Evolutionary conservation across 2,113 vertebrate genomes (phyloP).

Genomic region (Chamaetylas fuelleborni): DNA sequence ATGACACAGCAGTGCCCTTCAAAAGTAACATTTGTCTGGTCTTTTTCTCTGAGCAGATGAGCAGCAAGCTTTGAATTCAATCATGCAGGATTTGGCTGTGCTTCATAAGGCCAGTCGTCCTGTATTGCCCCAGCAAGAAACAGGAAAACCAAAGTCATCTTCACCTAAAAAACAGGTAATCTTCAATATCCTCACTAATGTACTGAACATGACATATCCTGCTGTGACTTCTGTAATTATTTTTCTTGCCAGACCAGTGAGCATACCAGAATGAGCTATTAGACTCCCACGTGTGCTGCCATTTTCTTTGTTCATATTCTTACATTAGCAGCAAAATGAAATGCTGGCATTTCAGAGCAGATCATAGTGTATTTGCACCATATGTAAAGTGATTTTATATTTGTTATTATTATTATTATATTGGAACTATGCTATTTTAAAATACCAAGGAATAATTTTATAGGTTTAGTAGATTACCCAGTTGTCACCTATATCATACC

Average conservation of each 20-base stretch:
- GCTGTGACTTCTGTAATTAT: slow-evolving; percentile 10
- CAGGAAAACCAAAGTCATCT: slow-evolving; percentile 86
- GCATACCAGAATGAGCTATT: not conserved
- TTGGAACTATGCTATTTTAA: not conserved
- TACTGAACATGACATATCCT: not conserved
- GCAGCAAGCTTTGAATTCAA: slow-evolving; percentile 96
- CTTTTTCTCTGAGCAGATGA: slow-evolving; percentile 69
- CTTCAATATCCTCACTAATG: not conserved
- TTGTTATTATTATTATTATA: not conserved
- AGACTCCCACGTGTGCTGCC: not conserved
- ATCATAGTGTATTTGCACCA: not conserved
- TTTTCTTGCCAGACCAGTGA: slow-evolving; percentile 18
- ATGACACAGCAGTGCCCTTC: not conserved
- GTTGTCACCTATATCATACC: not conserved
- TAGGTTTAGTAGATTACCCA: not conserved
- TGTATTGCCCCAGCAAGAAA: slow-evolving; percentile 84
- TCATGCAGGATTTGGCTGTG: slow-evolving; percentile 98
- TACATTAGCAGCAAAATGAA: slow-evolving; percentile 16
- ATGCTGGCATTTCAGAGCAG: not conserved
- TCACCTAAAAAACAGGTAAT: slow-evolving; percentile 96
- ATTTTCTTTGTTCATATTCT: slow-evolving; percentile 12
- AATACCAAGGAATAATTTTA: not conserved
- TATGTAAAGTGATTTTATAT: not conserved
- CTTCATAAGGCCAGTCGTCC: slow-evolving; percentile 95
- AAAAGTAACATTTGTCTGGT: not conserved